Conservation (phyloP, 1,140 invertebrate species). For the Apis laboriosa region DNA sequence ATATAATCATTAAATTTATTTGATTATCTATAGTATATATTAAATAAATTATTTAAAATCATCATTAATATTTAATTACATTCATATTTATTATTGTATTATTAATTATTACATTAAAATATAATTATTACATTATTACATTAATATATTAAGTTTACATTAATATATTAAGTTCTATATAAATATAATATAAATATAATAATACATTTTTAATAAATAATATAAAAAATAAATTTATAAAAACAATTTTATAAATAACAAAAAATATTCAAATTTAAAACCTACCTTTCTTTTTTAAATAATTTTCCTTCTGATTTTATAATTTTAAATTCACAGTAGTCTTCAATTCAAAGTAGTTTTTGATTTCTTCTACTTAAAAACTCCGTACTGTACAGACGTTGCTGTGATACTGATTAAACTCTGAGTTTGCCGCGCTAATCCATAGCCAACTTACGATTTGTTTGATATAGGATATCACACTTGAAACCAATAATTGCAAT, state of each 20-base stretch:
- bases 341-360: background rate
- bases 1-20: background rate
- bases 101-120: no score
- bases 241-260: no score
- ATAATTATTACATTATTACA: no score
- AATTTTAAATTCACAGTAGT: background rate
- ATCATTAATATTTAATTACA: no score
- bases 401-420: slow-evolving; percentile 36
- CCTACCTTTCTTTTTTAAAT: slow-evolving; percentile 15
- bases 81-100: no score
- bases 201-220: no score
- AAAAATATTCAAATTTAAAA: background rate
- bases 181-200: no score
- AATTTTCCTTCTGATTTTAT: slow-evolving; percentile 10
- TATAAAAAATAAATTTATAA: no score
- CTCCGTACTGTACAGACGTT: slow-evolving; percentile 22
- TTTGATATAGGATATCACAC: background rate
- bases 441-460: slow-evolving; percentile 4
- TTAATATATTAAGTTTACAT: no score
- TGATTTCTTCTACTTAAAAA: background rate
- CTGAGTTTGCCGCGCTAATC: slow-evolving; percentile 2
- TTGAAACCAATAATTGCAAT: background rate
- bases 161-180: no score
- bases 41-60: background rate
- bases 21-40: background rate